A percentile compares a stretch with the other conserved stretches of the same genome.
These are phyloP conservation scores for Druceiella hillmani DNA, from an alignment of 2,888 invertebrate genomes.

Conservation along the genomic window DNA sequence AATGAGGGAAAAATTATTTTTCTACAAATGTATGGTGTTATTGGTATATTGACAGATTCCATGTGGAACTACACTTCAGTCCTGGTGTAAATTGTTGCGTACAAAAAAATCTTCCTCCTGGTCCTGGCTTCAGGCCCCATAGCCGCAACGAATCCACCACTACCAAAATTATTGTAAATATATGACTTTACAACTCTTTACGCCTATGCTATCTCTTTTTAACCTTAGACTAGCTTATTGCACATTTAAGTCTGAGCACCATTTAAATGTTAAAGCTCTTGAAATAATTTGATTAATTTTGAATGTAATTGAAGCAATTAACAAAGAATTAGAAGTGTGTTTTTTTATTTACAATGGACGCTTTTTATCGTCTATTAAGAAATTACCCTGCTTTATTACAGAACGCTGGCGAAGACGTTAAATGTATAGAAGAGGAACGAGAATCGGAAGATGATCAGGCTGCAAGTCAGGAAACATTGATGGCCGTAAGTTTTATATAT, in stretches of 20 bases:
- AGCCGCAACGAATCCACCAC: conserved; percentile 77
- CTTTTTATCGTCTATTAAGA: conserved; percentile 5
- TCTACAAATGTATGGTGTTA: too few species aligned
- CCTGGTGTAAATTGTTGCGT: conserved; percentile 97
- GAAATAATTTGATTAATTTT: neutral
- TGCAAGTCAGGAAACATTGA: conserved; percentile 48
- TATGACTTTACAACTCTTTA: too few species aligned
- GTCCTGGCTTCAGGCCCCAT: conserved; percentile 89
- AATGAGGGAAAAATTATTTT: too few species aligned
- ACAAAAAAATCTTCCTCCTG: conserved; percentile 88
- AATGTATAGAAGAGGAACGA: conserved; percentile 72
- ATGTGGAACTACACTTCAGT: conserved; percentile 98
- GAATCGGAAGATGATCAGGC: conserved; percentile 54
- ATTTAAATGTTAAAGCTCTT: too few species aligned
- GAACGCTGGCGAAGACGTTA: conserved; percentile 62
- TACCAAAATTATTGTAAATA: too few species aligned
- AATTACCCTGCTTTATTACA: too few species aligned
- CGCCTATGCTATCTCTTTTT: too few species aligned
- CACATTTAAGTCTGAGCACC: too few species aligned
- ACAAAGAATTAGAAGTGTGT: too few species aligned
- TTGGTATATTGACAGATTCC: conserved; percentile 59
- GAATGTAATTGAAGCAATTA: too few species aligned
- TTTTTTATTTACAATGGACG: conserved; percentile 1
- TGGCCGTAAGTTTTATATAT: conserved; percentile 33
- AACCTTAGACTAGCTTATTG: too few species aligned